Evolutionary conservation across 2,888 invertebrate species (phyloP), one percentile per base, ranked within the genome.

Genomic region (Pollenia labialis): DNA sequence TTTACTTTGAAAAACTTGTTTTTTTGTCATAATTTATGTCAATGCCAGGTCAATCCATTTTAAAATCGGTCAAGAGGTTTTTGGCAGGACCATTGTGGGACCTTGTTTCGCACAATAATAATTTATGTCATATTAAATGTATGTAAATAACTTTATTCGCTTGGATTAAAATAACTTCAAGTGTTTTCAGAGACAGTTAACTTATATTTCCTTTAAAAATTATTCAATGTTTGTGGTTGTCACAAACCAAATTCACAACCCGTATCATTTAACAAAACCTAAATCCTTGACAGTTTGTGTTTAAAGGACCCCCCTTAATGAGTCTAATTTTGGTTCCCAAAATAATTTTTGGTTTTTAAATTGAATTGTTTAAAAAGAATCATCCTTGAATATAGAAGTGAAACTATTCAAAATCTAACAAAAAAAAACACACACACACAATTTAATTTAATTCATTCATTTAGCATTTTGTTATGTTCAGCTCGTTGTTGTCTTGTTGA

Each of bases 301-400:
- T 64, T 23, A 11, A 56, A 56, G 10, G 9, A 4, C 11, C 4
- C 11, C 11, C 8, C 44, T 14, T 23, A 64, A 64, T 64, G 14
- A 64, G 46, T 18, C 23, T 18, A 46, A 46, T 64, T 64, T 64
- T 32, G 14, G 10, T 40, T 42, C 9, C 64, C 16, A 23, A 64
- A 62, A 42, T 16, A 44, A 4, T 52, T 18, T 56, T 18, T 32
- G 18, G 18, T 3, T 23, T 14, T 40, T 4, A 58, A 58, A 58
- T 58, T 58, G 40, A 54, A 54, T 74, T 46, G 48, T 74, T 48
- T 46, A 11, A 58, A 74, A 32, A 23, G 18, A 23, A 23, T 32
- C 42, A 50, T 68, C 48, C 66, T 68, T 68, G n/a, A 50, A 68
- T 23, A 44, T 12, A 10, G 44, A n/a, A 62, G 12, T 18, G 46